phyloP scores from a whole-genome alignment of 2,888 invertebrate species.

The Polydrusus pterygomalis region DNA sequence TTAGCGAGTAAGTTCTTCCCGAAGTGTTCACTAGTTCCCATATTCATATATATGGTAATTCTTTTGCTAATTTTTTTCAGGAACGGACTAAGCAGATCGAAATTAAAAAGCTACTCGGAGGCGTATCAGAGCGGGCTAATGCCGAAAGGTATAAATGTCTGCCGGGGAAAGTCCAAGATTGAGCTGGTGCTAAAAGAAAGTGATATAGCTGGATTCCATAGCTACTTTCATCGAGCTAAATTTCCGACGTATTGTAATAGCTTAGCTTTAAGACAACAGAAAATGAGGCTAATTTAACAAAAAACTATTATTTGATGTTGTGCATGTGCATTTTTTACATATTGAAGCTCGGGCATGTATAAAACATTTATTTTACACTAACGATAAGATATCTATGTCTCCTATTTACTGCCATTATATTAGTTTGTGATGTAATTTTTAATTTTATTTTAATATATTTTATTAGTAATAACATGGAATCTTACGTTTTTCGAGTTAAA shows the following conservation, averaged over 20 bases:
- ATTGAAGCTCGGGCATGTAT: too few relatives aligned
- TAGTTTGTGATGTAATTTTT: too few relatives aligned
- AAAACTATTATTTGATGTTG: too few relatives aligned
- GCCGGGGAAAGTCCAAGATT: constrained; percentile 55
- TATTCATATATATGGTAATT: too few relatives aligned
- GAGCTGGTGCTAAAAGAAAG: constrained; percentile 52
- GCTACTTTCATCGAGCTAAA: constrained; percentile 47
- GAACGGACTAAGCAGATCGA: constrained; percentile 30
- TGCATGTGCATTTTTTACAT: too few relatives aligned
- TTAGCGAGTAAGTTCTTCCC: constrained; percentile 26
- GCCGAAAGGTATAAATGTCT: constrained; percentile 54
- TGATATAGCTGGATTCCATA: constrained; percentile 47
- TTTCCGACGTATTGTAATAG: constrained; percentile 57
- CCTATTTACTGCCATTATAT: too few relatives aligned
- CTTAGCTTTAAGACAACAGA: constrained; percentile 61
- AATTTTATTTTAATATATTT: too few relatives aligned
- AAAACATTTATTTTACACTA: too few relatives aligned
- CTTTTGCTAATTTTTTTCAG: constrained; percentile 7
- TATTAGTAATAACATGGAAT: too few relatives aligned
- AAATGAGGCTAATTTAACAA: constrained; percentile 49
- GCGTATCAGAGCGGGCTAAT: constrained; percentile 51
- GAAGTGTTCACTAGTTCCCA: too few relatives aligned
- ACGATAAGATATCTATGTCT: too few relatives aligned
- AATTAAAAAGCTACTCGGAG: constrained; percentile 52
- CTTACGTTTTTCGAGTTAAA: too few relatives aligned